Percentiles rank a stretch among this genome's conserved stretches.
Conservation (phyloP, 2,888 invertebrate species). For the Scaeva pyrastri region DNA sequence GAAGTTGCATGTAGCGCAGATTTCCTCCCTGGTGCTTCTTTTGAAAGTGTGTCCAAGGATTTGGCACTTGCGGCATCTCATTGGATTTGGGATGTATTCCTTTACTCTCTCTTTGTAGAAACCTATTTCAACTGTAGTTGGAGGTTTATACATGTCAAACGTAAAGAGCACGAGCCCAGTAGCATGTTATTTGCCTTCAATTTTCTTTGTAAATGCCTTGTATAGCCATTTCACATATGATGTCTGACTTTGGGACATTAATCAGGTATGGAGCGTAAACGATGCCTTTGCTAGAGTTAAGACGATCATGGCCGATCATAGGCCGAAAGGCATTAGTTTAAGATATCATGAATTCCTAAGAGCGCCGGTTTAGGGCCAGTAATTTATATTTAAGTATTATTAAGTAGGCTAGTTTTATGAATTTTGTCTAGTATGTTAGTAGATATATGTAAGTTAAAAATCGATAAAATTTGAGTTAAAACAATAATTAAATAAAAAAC, state of each 20-base stretch:
- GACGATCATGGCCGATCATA: too few relatives aligned
- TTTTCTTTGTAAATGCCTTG: neutral
- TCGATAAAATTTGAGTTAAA: too few relatives aligned
- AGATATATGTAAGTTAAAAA: too few relatives aligned
- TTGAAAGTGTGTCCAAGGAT: neutral
- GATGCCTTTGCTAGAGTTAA: neutral
- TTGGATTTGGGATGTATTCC: neutral
- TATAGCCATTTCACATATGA: neutral
- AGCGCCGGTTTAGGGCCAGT: too few relatives aligned
- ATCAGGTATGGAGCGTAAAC: neutral
- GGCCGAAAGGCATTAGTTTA: too few relatives aligned
- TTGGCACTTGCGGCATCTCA: neutral
- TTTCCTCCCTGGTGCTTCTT: neutral
- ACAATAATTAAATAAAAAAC: too few relatives aligned
- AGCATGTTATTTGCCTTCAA: neutral
- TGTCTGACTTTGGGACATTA: neutral
- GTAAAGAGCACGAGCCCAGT: neutral
- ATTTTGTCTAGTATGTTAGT: too few relatives aligned
- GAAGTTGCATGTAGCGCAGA: neutral
- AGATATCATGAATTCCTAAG: too few relatives aligned
- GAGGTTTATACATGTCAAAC: neutral
- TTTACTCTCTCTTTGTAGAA: neutral
- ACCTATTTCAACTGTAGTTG: neutral
- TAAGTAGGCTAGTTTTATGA: too few relatives aligned
- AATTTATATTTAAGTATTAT: too few relatives aligned